Percentiles rank a stretch among this genome's conserved stretches.
phyloP scores from a whole-genome alignment of 2,113 vertebrate genomes.

The Brienomyrus longianalis region DNA sequence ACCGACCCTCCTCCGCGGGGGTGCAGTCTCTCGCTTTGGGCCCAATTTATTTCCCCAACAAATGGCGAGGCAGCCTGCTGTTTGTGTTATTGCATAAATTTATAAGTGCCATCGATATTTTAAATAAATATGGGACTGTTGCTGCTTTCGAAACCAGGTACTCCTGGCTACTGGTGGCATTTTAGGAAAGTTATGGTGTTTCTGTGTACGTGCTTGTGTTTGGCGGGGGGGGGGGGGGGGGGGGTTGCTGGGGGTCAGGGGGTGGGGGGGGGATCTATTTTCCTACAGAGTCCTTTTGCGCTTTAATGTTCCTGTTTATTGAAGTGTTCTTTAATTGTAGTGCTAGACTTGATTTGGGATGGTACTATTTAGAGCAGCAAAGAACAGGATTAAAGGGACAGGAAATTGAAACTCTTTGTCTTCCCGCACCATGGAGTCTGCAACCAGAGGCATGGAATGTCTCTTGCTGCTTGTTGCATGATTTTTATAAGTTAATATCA shows the following conservation, averaged over 20 bases:
- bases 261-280: background rate
- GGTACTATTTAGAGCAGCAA: background rate
- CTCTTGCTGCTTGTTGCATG: background rate
- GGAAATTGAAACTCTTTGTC: background rate
- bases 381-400: background rate
- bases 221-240: background rate
- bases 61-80: background rate
- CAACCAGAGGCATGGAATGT: background rate
- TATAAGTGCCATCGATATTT: slow-evolving; percentile 8
- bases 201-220: no score
- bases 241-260: no score
- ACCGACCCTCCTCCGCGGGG: background rate
- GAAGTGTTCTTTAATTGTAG: background rate
- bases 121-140: background rate
- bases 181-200: background rate
- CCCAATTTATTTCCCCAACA: slow-evolving; percentile 1
- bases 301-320: slow-evolving; percentile 9
- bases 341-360: background rate
- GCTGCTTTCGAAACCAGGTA: background rate
- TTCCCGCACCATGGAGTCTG: background rate
- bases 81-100: slow-evolving; percentile 15
- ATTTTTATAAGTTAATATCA: background rate
- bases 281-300: background rate
- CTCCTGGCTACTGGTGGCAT: background rate
- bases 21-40: background rate